phyloP scores from a whole-genome alignment of 2,797 vertebrate genomes.

The Zenarchopterus dispar region DNA sequence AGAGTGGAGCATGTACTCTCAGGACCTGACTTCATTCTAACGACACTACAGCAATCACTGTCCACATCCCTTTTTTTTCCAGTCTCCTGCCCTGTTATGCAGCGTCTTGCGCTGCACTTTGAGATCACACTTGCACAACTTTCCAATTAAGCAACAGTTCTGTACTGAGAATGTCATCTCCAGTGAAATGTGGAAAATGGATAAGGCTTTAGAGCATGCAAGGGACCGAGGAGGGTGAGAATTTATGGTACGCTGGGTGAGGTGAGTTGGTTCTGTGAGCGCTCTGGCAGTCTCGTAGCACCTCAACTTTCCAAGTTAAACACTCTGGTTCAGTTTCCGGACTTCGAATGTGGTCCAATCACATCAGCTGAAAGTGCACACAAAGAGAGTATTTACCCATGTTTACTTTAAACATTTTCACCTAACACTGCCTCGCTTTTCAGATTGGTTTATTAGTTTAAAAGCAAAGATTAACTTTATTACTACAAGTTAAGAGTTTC shows the following conservation, averaged over 20 bases:
- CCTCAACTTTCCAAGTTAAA: slow-evolving; percentile 74
- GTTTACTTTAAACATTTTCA: slow-evolving; percentile 40
- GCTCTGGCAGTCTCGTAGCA: slow-evolving; percentile 50
- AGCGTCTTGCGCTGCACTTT: slow-evolving; percentile 45
- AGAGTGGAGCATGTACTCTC: slow-evolving; percentile 45
- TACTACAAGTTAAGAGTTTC: slow-evolving; percentile 39
- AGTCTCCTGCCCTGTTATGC: slow-evolving; percentile 40
- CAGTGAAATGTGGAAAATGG: slow-evolving; percentile 60
- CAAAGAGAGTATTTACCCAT: slow-evolving; percentile 62
- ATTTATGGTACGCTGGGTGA: slow-evolving; percentile 65
- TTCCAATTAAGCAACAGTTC: slow-evolving; percentile 52
- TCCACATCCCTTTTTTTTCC: slow-evolving; percentile 30
- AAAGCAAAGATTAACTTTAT: slow-evolving; percentile 24
- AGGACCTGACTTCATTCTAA: slow-evolving; percentile 44
- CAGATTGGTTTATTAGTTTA: slow-evolving; percentile 1
- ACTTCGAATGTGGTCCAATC: slow-evolving; percentile 58
- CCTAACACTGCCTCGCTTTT: slow-evolving; percentile 13
- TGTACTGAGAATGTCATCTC: slow-evolving; percentile 46
- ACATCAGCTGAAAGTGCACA: slow-evolving; percentile 51
- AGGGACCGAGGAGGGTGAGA: slow-evolving; percentile 58
- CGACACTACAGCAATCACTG: slow-evolving; percentile 17
- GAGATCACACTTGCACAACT: slow-evolving; percentile 52
- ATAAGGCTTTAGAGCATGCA: slow-evolving; percentile 44
- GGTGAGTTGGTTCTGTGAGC: slow-evolving; percentile 42
- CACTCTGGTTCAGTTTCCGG: slow-evolving; percentile 62